phyloP scores from a whole-genome alignment of 1,140 invertebrate genomes.

The Hesperophylax magnus region DNA sequence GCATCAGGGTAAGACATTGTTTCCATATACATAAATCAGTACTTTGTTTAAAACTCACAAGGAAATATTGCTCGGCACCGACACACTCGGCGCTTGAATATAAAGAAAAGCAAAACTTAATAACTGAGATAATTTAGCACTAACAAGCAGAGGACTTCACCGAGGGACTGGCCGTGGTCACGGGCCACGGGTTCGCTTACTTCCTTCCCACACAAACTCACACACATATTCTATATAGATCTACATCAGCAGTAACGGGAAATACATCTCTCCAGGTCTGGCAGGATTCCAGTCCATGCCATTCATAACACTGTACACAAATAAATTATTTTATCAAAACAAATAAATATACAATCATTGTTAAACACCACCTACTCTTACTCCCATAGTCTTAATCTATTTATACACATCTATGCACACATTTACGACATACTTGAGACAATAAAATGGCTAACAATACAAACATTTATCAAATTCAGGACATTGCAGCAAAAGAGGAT shows the following conservation, averaged over 20 bases:
- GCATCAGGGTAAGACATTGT: conserved; percentile 31
- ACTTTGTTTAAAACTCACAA: conserved; percentile 25
- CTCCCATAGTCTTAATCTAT: background rate
- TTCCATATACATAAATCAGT: conserved; percentile 36
- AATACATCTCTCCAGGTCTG: background rate
- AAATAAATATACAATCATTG: conserved; percentile 12
- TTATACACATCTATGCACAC: conserved; percentile 33
- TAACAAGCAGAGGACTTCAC: background rate
- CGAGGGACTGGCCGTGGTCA: background rate
- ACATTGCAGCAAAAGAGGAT: background rate
- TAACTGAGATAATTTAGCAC: background rate
- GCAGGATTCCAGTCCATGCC: background rate
- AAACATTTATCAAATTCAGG: background rate
- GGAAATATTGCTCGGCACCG: conserved; percentile 14
- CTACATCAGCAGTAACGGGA: background rate
- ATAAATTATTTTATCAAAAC: conserved; percentile 18
- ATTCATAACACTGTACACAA: conserved; percentile 35
- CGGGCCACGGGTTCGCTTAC: no score
- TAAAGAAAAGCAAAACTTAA: background rate
- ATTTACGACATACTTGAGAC: conserved; percentile 18
- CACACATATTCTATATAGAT: background rate
- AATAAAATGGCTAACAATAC: conserved; percentile 4
- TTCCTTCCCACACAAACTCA: no score
- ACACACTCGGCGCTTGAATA: background rate
- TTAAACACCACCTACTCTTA: background rate